Percentiles rank a stretch among this genome's conserved stretches.
phyloP scores from a whole-genome alignment of 1,140 invertebrate species.

The Eurosta solidaginis region DNA sequence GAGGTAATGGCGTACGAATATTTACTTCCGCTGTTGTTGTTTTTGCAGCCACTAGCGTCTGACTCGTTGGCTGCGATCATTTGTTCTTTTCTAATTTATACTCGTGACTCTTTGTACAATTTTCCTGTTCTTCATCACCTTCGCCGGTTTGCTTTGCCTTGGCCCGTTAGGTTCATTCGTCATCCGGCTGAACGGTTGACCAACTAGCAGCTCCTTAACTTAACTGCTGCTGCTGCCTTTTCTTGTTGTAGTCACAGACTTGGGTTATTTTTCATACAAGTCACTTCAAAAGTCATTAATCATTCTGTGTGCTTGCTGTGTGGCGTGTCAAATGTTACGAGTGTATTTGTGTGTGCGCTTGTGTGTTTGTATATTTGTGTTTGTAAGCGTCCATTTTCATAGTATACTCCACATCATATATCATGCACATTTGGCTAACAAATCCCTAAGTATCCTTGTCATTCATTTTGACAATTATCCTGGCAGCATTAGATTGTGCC shows the following conservation, averaged over 20 bases:
- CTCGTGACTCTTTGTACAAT: conserved; percentile 29
- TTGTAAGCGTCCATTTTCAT: conserved; percentile 1
- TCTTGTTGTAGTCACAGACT: conserved; percentile 24
- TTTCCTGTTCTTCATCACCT: conserved; percentile 9
- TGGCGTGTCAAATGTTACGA: conserved; percentile 18
- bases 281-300: conserved; percentile 58
- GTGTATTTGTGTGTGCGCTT: background rate
- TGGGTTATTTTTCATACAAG: conserved; percentile 43
- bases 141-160: background rate
- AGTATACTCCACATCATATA: conserved; percentile 31
- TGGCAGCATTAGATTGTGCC: background rate
- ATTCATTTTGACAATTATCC: conserved; percentile 36
- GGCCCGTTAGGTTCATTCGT: conserved; percentile 23
- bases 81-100: conserved; percentile 24
- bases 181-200: conserved; percentile 8
- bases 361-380: too few relatives aligned
- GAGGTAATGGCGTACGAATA: conserved; percentile 17
- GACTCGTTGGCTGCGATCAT: conserved; percentile 7
- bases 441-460: conserved; percentile 35
- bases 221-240: background rate
- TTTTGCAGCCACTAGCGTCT: background rate
- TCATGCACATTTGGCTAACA: conserved; percentile 33
- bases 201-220: background rate
- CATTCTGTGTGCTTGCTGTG: conserved; percentile 43
- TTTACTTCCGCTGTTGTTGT: conserved; percentile 23